Conservation (phyloP, 2,797 vertebrate species). For the Pygocentrus nattereri region DNA sequence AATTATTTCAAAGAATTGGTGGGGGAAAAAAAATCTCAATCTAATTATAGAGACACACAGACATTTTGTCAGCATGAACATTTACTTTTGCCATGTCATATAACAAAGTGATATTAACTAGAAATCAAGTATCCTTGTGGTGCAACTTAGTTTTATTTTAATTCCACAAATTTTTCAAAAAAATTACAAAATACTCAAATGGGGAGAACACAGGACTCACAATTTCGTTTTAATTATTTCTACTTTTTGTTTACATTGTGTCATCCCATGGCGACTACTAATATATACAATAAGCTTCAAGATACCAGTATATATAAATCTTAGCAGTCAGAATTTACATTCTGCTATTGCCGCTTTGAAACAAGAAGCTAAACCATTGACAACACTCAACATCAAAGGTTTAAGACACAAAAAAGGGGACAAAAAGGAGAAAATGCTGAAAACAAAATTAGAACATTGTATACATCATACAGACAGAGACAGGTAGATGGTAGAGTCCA, state of each 20-base stretch:
- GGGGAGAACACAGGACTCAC: slow-evolving; percentile 99
- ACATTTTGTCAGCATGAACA: slow-evolving; percentile 40
- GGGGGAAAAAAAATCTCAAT: background rate
- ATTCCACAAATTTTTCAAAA: slow-evolving; percentile 99
- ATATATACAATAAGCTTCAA: slow-evolving; percentile 99
- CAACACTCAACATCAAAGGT: slow-evolving; percentile 96
- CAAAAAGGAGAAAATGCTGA: slow-evolving; percentile 69
- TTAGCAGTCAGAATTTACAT: slow-evolving; percentile 96
- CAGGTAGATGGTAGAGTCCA: slow-evolving; percentile 66
- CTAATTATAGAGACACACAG: background rate
- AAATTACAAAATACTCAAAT: slow-evolving; percentile 99
- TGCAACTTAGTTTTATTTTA: slow-evolving; percentile 99
- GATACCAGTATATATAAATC: slow-evolving; percentile 98
- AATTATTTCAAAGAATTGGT: background rate
- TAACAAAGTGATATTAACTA: slow-evolving; percentile 51
- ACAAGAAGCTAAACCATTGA: slow-evolving; percentile 94
- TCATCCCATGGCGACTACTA: slow-evolving; percentile 99
- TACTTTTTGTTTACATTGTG: slow-evolving; percentile 99
- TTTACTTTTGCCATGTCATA: slow-evolving; percentile 52
- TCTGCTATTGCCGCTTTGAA: slow-evolving; percentile 94
- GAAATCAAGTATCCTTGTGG: slow-evolving; percentile 79
- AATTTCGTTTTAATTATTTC: slow-evolving; percentile 95
- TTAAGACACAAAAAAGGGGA: slow-evolving; percentile 88
- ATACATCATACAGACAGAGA: slow-evolving; percentile 68
- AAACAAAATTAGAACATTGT: slow-evolving; percentile 64